Evolutionary conservation across 2,113 vertebrate genomes (phyloP).

Genomic region (Pseudorasbora parva): DNA sequence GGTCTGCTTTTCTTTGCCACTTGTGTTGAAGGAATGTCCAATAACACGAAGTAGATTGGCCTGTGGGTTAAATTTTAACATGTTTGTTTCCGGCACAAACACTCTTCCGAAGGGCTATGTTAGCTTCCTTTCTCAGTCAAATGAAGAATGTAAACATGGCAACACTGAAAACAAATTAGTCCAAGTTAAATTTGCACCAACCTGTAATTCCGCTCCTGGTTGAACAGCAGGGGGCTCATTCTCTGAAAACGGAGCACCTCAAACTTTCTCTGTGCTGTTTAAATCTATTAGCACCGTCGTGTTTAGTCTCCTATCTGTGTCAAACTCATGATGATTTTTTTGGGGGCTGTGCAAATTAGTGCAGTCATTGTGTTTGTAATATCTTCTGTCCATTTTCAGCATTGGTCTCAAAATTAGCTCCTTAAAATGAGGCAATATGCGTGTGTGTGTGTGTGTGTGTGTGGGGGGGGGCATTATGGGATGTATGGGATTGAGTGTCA

Average conservation of each 20-base stretch:
- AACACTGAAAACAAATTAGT: conserved; percentile 11
- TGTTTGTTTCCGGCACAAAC: neutral
- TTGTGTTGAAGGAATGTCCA: neutral
- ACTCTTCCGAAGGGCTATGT: neutral
- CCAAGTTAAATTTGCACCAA: conserved; percentile 36
- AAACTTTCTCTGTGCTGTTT: conserved; percentile 12
- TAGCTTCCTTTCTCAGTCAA: conserved; percentile 22
- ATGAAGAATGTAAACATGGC: conserved; percentile 14
- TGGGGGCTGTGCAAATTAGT: neutral
- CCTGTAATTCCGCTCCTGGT: conserved; percentile 15
- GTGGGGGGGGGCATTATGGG: no score
- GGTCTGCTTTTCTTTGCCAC: neutral
- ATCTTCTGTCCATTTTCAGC: neutral
- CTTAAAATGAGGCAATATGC: neutral
- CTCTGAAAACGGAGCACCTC: neutral
- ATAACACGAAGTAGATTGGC: neutral
- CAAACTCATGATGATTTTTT: neutral
- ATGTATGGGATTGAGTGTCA: conserved; percentile 13
- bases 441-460: no score
- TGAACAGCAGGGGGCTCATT: conserved; percentile 43
- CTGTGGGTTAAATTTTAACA: neutral
- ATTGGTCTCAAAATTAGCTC: neutral
- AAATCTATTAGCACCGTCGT: neutral
- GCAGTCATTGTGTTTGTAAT: neutral
- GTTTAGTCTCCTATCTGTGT: conserved; percentile 1